These are phyloP conservation scores for Pomacea canaliculata DNA, from an alignment of 2,888 invertebrate species.

Conservation along the genomic window DNA sequence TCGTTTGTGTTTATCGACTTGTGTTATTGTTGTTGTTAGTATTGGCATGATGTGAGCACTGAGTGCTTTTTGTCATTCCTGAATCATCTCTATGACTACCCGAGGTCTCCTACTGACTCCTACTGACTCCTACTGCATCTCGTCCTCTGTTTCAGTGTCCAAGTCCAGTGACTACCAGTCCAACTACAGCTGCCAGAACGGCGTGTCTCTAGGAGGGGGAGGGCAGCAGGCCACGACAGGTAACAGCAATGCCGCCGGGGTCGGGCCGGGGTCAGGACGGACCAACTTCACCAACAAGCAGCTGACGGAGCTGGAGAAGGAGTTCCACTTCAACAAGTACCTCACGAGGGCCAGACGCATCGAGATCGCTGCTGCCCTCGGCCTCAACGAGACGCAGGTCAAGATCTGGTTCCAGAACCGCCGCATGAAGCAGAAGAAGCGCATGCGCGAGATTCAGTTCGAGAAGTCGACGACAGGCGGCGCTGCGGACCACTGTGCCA, in stretches of 20 bases:
- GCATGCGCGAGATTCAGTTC: conserved; percentile 66
- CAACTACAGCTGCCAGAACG: conserved; percentile 14
- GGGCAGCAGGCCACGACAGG: not conserved
- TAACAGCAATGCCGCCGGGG: conserved; percentile 4
- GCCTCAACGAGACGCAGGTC: conserved; percentile 92
- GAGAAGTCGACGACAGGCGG: conserved; percentile 40
- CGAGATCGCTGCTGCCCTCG: conserved; percentile 96
- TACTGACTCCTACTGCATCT: too few relatives aligned
- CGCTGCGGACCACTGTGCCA: not conserved
- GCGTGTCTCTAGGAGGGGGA: conserved; percentile 1
- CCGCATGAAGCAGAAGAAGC: conserved; percentile 70
- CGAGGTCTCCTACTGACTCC: too few relatives aligned
- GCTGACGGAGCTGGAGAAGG: conserved; percentile 97
- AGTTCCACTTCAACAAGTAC: conserved; percentile 99
- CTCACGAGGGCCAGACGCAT: conserved; percentile 95
- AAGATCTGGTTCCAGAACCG: conserved; percentile 72
- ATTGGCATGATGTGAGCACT: too few relatives aligned
- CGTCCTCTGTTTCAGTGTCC: conserved; percentile 1
- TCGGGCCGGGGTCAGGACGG: conserved; percentile 76
- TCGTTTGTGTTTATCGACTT: too few relatives aligned
- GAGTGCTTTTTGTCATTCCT: too few relatives aligned
- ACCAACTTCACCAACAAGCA: conserved; percentile 99
- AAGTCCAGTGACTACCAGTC: conserved; percentile 23
- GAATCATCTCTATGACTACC: too few relatives aligned
- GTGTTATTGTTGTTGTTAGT: too few relatives aligned